These are phyloP conservation scores for Furnarius figulus DNA, from an alignment of 2,113 vertebrate genomes.

Conservation along the genomic window DNA sequence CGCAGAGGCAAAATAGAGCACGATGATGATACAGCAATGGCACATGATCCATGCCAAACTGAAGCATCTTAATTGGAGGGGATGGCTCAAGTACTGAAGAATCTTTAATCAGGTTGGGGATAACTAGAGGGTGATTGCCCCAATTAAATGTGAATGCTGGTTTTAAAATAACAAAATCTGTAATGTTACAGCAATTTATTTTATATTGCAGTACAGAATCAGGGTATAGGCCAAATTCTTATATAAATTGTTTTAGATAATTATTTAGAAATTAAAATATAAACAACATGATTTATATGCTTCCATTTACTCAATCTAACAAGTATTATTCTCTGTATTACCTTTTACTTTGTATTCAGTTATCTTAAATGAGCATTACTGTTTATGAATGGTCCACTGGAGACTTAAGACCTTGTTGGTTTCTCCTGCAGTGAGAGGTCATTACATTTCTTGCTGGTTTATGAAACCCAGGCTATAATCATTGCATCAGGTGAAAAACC, in stretches of 20 bases:
- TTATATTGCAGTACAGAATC: neutral
- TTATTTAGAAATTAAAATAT: neutral
- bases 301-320: neutral
- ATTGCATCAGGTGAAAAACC: slow-evolving; percentile 57
- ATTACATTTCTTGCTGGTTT: slow-evolving; percentile 63
- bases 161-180: neutral
- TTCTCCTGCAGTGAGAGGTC: slow-evolving; percentile 59
- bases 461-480: slow-evolving; percentile 62
- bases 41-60: rapidly evolving
- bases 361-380: slow-evolving; percentile 44
- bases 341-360: slow-evolving; percentile 34
- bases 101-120: neutral
- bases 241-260: neutral
- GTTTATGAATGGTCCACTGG: slow-evolving; percentile 49
- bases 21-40: neutral
- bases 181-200: neutral
- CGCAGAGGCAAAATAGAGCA: neutral
- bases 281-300: neutral
- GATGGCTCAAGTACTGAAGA: neutral
- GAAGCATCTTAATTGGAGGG: neutral
- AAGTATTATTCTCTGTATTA: neutral
- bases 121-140: neutral
- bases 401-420: slow-evolving; percentile 19
- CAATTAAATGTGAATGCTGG: neutral
- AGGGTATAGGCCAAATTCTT: neutral